These are phyloP conservation scores for Lochmaea crataegi DNA, from an alignment of 2,888 invertebrate genomes.

Conservation along the genomic window DNA sequence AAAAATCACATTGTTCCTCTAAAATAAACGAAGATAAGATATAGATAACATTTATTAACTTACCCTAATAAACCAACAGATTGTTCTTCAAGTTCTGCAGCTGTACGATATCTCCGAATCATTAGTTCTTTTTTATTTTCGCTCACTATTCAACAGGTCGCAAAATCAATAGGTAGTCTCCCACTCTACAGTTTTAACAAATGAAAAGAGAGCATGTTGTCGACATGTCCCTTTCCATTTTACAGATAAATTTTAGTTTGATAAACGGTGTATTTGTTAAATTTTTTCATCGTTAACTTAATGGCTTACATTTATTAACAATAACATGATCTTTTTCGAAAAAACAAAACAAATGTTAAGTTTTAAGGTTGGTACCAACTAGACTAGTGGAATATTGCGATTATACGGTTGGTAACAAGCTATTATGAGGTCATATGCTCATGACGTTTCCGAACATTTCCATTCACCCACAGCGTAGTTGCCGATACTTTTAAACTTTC, in stretches of 20 bases:
- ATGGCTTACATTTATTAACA: background rate
- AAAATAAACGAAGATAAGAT: background rate
- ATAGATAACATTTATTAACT: constrained; percentile 21
- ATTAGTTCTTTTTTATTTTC: constrained; percentile 24
- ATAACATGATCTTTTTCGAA: too few species aligned
- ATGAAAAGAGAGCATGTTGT: background rate
- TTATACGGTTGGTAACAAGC: background rate
- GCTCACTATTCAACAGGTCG: constrained; percentile 35
- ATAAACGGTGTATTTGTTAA: background rate
- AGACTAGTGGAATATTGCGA: background rate
- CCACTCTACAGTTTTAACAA: constrained; percentile 9
- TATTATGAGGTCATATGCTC: background rate
- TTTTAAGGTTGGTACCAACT: background rate
- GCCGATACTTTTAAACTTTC: background rate
- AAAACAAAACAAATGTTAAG: background rate
- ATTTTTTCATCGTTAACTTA: background rate
- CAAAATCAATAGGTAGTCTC: constrained; percentile 34
- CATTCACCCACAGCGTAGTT: background rate
- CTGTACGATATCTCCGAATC: constrained; percentile 38
- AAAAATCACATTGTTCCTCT: background rate
- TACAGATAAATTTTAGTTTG: background rate
- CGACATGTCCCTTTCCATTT: constrained; percentile 5
- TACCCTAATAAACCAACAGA: constrained; percentile 49
- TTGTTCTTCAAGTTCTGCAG: constrained; percentile 44
- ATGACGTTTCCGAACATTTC: background rate